Percentiles rank a stretch among this genome's conserved stretches.
Conservation (phyloP, 2,113 vertebrate species). For the Microcebus lehilahytsara region DNA sequence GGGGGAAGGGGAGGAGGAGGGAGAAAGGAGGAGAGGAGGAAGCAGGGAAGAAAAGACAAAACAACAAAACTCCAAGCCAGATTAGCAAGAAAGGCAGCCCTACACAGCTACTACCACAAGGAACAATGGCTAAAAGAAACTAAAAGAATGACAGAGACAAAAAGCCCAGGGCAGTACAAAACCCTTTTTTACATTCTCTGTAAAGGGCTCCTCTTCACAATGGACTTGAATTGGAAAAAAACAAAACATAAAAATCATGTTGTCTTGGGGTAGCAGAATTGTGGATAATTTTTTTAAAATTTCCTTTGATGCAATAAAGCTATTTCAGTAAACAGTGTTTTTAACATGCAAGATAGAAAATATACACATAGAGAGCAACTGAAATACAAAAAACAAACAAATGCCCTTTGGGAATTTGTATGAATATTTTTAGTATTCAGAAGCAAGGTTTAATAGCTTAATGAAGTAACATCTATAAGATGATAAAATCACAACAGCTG, state of each 20-base stretch:
- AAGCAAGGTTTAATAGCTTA: constrained; percentile 25
- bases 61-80: background rate
- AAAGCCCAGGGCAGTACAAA: background rate
- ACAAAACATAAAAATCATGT: background rate
- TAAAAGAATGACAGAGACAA: background rate
- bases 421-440: constrained; percentile 46
- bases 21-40: background rate
- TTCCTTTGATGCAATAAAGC: background rate
- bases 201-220: background rate
- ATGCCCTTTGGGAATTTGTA: background rate
- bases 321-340: constrained; percentile 36
- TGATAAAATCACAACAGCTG: background rate
- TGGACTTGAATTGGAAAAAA: background rate
- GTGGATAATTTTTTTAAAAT: background rate
- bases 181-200: background rate
- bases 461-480: constrained; percentile 35
- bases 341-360: constrained; percentile 28
- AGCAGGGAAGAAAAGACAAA: background rate
- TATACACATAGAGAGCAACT: background rate
- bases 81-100: background rate
- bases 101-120: background rate
- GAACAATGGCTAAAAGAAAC: background rate
- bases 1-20: background rate
- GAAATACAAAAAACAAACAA: constrained; percentile 25
- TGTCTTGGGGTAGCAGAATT: background rate